Base-by-base conservation (phyloP, 2,888 invertebrate species). In the Arenicola marina region DNA sequence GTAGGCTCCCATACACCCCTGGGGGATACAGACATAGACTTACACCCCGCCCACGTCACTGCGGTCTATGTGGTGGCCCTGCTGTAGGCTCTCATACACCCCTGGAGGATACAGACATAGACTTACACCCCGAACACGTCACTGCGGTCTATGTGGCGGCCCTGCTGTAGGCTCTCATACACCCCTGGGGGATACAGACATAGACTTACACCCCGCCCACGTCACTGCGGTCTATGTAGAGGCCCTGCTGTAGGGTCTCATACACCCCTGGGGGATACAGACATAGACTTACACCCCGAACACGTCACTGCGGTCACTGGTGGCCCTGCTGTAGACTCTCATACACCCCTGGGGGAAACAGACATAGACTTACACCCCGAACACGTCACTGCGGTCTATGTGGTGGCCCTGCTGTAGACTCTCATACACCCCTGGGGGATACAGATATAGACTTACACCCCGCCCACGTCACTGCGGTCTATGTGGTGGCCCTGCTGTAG, bases 91-190 rank as follows among this genome's bases (percentile, higher is more conserved):
- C 63, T 87, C 85, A 68, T 77, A 81, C 32, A 81, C 75, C 44
- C 79, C 81, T 80, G n/a, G n/a, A n/a, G n/a, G n/a, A n/a, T n/a
- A n/a, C n/a, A n/a, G n/a, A n/a, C n/a, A n/a, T n/a, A n/a, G n/a
- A n/a, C n/a, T n/a, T n/a, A n/a, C n/a, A n/a, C n/a, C n/a, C n/a
- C 87, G 67, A 89, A 88, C 67, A 91, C 87, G 78, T 91, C 90
- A 48, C 86, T 84, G 48, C 84, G 84, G 71, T 88, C 87, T 28
- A 91, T 83, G 54, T 85, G 84, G 45, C 86, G 84, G 59, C 87
- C 87, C 45, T 85, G 82, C 71, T 89, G 88, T 51, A 91, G 82
- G 1, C 89, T 88, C 63, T 87, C 85, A 68, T 77, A 81, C 32
- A 81, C 75, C 44, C 79, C 81, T 80, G n/a, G n/a, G n/a, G n/a